Percentiles rank a stretch among this genome's conserved stretches.
phyloP scores from a whole-genome alignment of 2,113 vertebrate species.

The Argyrosomus japonicus region DNA sequence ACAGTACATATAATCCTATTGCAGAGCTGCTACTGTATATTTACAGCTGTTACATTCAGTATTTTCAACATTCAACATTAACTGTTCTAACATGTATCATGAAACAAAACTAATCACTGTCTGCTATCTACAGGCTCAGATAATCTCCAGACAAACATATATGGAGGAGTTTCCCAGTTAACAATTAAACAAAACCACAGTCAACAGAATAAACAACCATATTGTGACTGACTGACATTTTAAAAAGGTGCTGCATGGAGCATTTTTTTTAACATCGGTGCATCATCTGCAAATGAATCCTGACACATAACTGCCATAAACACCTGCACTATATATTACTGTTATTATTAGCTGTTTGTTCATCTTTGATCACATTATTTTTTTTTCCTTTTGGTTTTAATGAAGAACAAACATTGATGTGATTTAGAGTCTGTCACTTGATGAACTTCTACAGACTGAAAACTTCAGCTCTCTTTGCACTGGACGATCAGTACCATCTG shows the following conservation, averaged over 20 bases:
- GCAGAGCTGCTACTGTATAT: constrained; percentile 33
- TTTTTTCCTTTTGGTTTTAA: background rate
- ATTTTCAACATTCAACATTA: constrained; percentile 5
- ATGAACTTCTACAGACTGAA: background rate
- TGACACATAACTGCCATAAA: background rate
- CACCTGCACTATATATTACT: background rate
- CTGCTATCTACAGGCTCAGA: constrained; percentile 26
- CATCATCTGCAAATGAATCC: constrained; percentile 10
- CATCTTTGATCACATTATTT: background rate
- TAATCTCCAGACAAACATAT: constrained; percentile 2
- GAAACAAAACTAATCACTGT: constrained; percentile 18
- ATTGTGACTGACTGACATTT: background rate
- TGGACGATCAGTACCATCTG: background rate
- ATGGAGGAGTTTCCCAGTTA: background rate
- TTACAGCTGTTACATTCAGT: constrained; percentile 40
- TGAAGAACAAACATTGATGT: background rate
- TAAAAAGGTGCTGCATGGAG: constrained; percentile 8
- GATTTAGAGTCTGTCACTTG: background rate
- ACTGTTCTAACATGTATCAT: background rate
- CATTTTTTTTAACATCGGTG: constrained; percentile 13
- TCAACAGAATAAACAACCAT: constrained; percentile 13
- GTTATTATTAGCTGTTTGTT: background rate
- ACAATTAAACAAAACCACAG: constrained; percentile 12
- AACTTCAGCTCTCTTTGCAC: background rate
- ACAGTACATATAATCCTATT: constrained; percentile 23